Percentiles rank a stretch among this genome's conserved stretches.
phyloP scores from a whole-genome alignment of 2,113 vertebrate genomes.

The Helogale parvula region DNA sequence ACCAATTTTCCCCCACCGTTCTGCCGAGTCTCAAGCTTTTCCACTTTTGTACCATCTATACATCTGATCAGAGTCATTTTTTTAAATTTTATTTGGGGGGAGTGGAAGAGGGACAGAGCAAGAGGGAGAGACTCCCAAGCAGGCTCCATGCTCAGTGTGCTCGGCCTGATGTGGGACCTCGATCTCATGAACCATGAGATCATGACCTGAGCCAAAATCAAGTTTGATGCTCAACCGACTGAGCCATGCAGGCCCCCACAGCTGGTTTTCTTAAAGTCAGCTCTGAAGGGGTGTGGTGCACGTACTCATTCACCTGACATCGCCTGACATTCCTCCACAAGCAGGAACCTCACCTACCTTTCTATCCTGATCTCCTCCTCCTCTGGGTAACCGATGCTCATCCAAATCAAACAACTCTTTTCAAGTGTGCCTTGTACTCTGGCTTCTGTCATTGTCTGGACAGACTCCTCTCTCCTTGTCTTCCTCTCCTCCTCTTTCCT shows the following conservation, averaged over 20 bases:
- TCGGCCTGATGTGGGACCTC: too few relatives aligned
- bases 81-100: too few relatives aligned
- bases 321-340: not conserved
- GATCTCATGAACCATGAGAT: too few relatives aligned
- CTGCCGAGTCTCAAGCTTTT: not conserved
- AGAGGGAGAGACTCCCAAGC: too few relatives aligned
- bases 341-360: not conserved
- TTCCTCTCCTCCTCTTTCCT: not conserved
- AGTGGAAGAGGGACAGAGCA: too few relatives aligned
- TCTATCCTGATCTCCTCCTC: not conserved
- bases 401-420: not conserved
- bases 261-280: not conserved
- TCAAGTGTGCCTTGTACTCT: not conserved
- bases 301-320: not conserved
- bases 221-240: too few relatives aligned
- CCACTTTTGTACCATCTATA: not conserved
- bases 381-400: not conserved
- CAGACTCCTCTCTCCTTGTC: not conserved
- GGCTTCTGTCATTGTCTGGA: not conserved
- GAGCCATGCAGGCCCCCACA: too few relatives aligned
- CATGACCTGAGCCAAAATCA: too few relatives aligned
- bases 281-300: not conserved
- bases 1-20: not conserved
- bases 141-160: too few relatives aligned
- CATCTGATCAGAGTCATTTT: not conserved